phyloP scores from a whole-genome alignment of 2,113 vertebrate species.

The Potamarius usumacintae region DNA sequence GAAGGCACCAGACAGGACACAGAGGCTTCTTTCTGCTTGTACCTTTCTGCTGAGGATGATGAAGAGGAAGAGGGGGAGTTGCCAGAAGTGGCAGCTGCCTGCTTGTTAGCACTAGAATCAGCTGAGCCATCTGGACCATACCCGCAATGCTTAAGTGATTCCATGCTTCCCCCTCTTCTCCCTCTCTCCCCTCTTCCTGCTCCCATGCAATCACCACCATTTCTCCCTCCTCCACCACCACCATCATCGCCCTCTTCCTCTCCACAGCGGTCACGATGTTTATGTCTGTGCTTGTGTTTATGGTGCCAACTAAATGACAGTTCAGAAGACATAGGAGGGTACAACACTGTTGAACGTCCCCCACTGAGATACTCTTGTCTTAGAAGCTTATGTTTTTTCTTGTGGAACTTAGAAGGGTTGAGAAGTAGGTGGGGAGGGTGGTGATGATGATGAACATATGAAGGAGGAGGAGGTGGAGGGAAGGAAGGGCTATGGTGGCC shows the following conservation, averaged over 20 bases:
- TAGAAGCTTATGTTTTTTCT: conserved; percentile 97
- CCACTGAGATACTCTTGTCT: conserved; percentile 89
- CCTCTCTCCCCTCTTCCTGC: conserved; percentile 67
- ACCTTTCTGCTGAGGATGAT: conserved; percentile 79
- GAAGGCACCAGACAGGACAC: conserved; percentile 75
- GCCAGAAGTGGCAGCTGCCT: conserved; percentile 61
- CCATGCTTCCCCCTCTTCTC: conserved; percentile 81
- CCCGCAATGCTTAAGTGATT: conserved; percentile 88
- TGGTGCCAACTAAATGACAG: conserved; percentile 99
- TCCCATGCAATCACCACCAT: conserved; percentile 62
- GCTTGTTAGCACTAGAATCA: conserved; percentile 62
- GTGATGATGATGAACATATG: conserved; percentile 78
- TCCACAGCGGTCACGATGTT: conserved; percentile 84
- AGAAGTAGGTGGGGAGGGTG: conserved; percentile 89
- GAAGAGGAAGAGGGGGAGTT: conserved; percentile 79
- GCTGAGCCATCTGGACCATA: conserved; percentile 82
- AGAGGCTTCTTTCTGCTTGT: conserved; percentile 76
- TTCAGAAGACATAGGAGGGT: conserved; percentile 90
- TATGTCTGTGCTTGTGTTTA: conserved; percentile 95
- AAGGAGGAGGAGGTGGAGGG: conserved; percentile 79
- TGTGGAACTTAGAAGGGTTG: conserved; percentile 95
- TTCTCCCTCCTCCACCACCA: conserved; percentile 57
- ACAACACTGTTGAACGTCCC: conserved; percentile 86
- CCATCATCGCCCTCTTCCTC: conserved; percentile 51
- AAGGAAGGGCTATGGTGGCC: conserved; percentile 82